Evolutionary conservation across 1,140 invertebrate species (phyloP).

Genomic region (Polyergus mexicanus): DNA sequence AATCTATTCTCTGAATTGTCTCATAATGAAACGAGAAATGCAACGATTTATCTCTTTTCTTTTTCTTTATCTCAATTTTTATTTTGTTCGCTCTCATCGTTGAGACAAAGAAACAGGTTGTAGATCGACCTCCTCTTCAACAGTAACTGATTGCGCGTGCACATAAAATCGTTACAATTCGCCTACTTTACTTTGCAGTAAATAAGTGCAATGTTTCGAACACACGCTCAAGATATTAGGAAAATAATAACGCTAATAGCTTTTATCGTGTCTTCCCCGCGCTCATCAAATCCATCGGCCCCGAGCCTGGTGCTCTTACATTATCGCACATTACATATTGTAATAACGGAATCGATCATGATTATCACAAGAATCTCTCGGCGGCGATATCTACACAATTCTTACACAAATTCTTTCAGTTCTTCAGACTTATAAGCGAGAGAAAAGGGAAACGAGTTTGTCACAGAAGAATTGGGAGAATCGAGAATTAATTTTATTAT

Average conservation of each 20-base stretch:
- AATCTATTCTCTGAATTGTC: background rate
- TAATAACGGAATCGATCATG: constrained; percentile 8
- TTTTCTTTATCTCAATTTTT: constrained; percentile 7
- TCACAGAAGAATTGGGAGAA: too few species aligned
- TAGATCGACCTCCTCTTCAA: constrained; percentile 80
- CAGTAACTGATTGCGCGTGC: constrained; percentile 69
- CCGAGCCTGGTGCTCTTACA: constrained; percentile 21
- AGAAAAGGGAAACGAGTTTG: too few species aligned
- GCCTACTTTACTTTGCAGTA: constrained; percentile 39
- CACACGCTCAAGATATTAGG: constrained; percentile 49
- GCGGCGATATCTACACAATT: background rate
- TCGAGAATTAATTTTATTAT: too few species aligned
- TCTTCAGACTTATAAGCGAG: too few species aligned
- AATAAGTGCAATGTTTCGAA: constrained; percentile 36
- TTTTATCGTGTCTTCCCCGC: constrained; percentile 4
- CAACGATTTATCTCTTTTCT: background rate
- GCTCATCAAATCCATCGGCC: constrained; percentile 2
- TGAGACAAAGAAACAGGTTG: constrained; percentile 67
- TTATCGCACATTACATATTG: constrained; percentile 20
- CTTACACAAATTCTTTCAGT: too few species aligned
- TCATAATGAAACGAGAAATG: background rate
- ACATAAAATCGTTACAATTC: constrained; percentile 64
- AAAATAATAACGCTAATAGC: constrained; percentile 67
- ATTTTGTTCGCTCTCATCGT: constrained; percentile 51
- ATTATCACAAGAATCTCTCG: background rate